These are phyloP conservation scores for Mycogona germanica DNA, from an alignment of 2,888 invertebrate genomes.

Conservation along the genomic window DNA sequence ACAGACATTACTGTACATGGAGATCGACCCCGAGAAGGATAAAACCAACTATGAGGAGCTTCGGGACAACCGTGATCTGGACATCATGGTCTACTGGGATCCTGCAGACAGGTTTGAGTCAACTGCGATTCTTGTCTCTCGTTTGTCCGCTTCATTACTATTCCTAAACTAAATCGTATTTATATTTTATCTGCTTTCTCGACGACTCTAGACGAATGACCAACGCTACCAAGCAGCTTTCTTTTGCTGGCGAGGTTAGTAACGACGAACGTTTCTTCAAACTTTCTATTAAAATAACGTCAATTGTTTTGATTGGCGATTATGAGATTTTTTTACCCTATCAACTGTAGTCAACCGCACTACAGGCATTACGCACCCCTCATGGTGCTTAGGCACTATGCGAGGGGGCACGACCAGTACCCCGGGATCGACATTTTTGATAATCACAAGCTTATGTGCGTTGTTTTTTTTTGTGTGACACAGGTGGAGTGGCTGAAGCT, in stretches of 20 bases:
- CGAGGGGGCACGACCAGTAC: too few species aligned
- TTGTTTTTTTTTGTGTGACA: slow-evolving; percentile 22
- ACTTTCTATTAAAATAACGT: not conserved
- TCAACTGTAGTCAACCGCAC: too few species aligned
- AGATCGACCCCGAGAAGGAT: slow-evolving; percentile 46
- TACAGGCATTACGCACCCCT: too few species aligned
- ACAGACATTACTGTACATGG: slow-evolving; percentile 44
- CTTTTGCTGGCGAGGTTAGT: slow-evolving; percentile 23
- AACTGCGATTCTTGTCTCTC: not conserved
- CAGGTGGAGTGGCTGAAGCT: slow-evolving; percentile 34
- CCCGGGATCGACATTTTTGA: too few species aligned
- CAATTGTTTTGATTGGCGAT: slow-evolving; percentile 1
- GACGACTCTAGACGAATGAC: slow-evolving; percentile 25
- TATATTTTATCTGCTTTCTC: not conserved
- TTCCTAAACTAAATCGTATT: slow-evolving; percentile 3
- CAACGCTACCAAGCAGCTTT: slow-evolving; percentile 26
- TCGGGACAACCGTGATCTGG: slow-evolving; percentile 62
- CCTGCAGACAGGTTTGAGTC: slow-evolving; percentile 28
- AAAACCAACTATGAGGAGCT: slow-evolving; percentile 47
- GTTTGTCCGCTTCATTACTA: not conserved
- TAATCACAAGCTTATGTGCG: too few species aligned
- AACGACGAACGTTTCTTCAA: not conserved
- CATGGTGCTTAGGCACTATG: too few species aligned
- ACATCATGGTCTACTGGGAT: slow-evolving; percentile 56
- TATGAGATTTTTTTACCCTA: slow-evolving; percentile 17